Evolutionary conservation across 2,797 vertebrate species (phyloP).

Genomic region (Momotus momota): DNA sequence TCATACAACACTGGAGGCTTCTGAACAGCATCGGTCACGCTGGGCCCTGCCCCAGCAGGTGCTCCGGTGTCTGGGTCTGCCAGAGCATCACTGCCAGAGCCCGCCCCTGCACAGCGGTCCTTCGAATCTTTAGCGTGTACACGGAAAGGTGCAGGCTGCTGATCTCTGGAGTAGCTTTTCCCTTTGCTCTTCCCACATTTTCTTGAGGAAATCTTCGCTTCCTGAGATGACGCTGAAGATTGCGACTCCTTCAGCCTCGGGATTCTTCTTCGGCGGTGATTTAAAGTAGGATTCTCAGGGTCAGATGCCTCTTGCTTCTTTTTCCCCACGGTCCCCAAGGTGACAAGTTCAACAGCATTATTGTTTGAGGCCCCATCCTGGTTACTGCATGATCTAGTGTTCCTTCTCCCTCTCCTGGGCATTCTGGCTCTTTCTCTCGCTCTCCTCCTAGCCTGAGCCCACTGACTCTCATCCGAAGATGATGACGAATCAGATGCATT

Average conservation of each 20-base stretch:
- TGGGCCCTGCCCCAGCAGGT: constrained; percentile 4
- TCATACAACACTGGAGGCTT: constrained; percentile 69
- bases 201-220: constrained; percentile 54
- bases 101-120: constrained; percentile 78
- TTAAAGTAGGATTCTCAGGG: constrained; percentile 71
- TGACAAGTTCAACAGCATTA: constrained; percentile 79
- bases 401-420: constrained; percentile 77
- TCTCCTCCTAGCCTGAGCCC: constrained; percentile 85
- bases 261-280: constrained; percentile 73
- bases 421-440: constrained; percentile 84
- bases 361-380: constrained; percentile 43
- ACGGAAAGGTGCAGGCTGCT: constrained; percentile 54
- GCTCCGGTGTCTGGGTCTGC: constrained; percentile 54
- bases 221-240: constrained; percentile 51
- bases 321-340: constrained; percentile 73
- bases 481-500: constrained; percentile 85
- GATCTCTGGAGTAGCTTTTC: constrained; percentile 18
- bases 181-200: constrained; percentile 55
- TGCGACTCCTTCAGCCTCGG: constrained; percentile 68
- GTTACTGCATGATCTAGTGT: constrained; percentile 67
- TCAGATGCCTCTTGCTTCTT: constrained; percentile 74
- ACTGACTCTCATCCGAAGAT: constrained; percentile 82
- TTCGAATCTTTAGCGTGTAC: constrained; percentile 75
- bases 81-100: constrained; percentile 76
- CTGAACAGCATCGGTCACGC: constrained; percentile 18